Base-by-base conservation (phyloP, 1,140 invertebrate species). In the Tetranychus urticae region DNA sequence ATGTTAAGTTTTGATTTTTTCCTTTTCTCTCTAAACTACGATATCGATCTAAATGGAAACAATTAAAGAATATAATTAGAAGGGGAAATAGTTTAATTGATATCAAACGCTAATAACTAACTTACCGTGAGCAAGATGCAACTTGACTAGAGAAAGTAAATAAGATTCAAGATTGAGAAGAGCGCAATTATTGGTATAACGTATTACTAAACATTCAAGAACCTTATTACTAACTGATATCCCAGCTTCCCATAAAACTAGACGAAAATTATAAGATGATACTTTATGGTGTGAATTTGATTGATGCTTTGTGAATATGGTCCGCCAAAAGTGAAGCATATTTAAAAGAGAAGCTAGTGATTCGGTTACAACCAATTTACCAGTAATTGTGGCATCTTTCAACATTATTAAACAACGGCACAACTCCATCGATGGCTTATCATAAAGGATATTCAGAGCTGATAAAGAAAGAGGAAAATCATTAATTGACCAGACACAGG, bases 211-310 rank as follows among this genome's bases (percentile, higher is more conserved):
- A 70, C 81, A 81, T 75, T 84, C 82, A 56, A 83, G 71, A 60
- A 83, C 82, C 75, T 84, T 84, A 70, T 84, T 84, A 67, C 78
- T 80, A 7, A 81, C 81, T 3, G 79, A 78, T 59, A 80, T 76
- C 59, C 66, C 66, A 31, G 80, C 77, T 72, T 81, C 81, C 77
- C 79, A 80, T 55, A 82, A 72, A 60, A 82, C 71, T 35, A 75
- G 73, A 65, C 81, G 71, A 64, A 82, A 69, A 65, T 78, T 74
- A 69, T 82, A 82, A 63, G 78, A 79, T 47, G 76, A 79, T 1
- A 79, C 79, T 73, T 80, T 80, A 4, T 73, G 74, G 48, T 57
- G 35, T 36, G 14, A 42, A 37, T 13, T 47, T n/a, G 35, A 56
- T 58, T 14, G 76, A 78, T 64, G 77, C 71, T 47, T 62, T n/a